Percentiles rank a stretch among this genome's conserved stretches.
These are phyloP conservation scores for Nemopilema nomurai DNA, from an alignment of 30 jellyfish, hydroid and myxozoan genomes.

Conservation along the genomic window DNA sequence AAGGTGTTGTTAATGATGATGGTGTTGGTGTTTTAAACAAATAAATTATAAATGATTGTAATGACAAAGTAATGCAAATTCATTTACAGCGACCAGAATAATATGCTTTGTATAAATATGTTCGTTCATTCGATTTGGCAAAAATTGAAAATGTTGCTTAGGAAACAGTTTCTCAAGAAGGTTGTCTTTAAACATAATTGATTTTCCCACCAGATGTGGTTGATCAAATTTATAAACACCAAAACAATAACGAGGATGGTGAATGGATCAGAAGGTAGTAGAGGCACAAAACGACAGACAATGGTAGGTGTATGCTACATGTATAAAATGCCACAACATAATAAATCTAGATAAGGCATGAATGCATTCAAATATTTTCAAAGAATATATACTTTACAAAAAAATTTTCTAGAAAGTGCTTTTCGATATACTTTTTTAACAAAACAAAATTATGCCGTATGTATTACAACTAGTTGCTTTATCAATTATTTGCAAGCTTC, in stretches of 20 bases:
- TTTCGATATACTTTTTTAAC: not conserved
- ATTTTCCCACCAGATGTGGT: not conserved
- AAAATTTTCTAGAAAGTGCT: not conserved
- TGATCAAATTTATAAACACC: not conserved
- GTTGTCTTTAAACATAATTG: not conserved
- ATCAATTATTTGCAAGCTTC: not conserved
- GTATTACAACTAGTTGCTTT: not conserved
- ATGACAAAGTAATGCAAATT: too few species aligned
- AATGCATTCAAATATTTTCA: not conserved
- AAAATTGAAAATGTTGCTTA: not conserved
- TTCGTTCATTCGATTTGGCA: too few species aligned
- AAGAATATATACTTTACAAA: not conserved
- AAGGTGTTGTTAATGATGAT: too few species aligned
- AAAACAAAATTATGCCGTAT: not conserved
- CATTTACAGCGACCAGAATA: too few species aligned
- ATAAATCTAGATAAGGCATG: not conserved
- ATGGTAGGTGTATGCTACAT: not conserved
- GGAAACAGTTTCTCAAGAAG: not conserved
- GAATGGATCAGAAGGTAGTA: conserved; percentile 9
- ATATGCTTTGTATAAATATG: too few species aligned
- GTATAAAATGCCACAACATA: not conserved
- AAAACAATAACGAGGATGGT: conserved; percentile 6
- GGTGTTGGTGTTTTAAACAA: too few species aligned
- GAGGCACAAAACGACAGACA: conserved; percentile 5
- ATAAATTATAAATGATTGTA: too few species aligned